Base-by-base conservation (phyloP, 2,888 invertebrate genomes). In the Nemurella pictetii region DNA sequence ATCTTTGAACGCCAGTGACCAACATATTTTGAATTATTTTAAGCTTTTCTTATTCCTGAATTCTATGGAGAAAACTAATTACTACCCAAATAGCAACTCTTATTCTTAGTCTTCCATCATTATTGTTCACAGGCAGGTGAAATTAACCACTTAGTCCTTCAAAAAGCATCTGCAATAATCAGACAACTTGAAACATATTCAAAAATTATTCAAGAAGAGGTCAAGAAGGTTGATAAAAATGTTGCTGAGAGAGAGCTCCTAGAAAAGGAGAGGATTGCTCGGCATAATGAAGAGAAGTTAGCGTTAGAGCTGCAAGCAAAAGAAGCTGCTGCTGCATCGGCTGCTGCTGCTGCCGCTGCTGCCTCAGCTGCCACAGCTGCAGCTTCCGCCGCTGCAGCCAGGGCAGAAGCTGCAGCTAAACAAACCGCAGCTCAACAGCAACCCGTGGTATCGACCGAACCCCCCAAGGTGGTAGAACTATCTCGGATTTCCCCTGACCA, bases 71-170 rank as follows among this genome's bases (percentile, higher is more conserved):
- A 77, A n/a, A 35, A 5, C 27, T 27, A 55, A 74, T 28, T 25
- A 27, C 74, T 30, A 28, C 15, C 0, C 81, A 15, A 20, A 27
- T 84, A 78, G 75, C 74, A 32, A n/a, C n/a, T n/a, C n/a, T n/a
- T n/a, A n/a, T n/a, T n/a, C n/a, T n/a, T n/a, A n/a, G n/a, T n/a
- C n/a, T n/a, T n/a, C n/a, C n/a, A n/a, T n/a, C n/a, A n/a, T n/a
- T n/a, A n/a, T n/a, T 12, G 55, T 78, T 85, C 86, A 25, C 85
- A 90, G 90, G 84, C 85, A 35, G 90, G 89, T 73, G 89, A 89
- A 27, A 86, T 90, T n/a, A 87, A 87, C 9, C 20, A 85, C 35
- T 84, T 85, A 27, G 90, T 90, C 87, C 85, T 89, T 1, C 87
- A 87, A 80, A 85, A 87, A 74, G 89, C 89, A n/a, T 88, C 89